Evolutionary conservation across 2,888 invertebrate genomes (phyloP).

Genomic region (Tachina grossa): DNA sequence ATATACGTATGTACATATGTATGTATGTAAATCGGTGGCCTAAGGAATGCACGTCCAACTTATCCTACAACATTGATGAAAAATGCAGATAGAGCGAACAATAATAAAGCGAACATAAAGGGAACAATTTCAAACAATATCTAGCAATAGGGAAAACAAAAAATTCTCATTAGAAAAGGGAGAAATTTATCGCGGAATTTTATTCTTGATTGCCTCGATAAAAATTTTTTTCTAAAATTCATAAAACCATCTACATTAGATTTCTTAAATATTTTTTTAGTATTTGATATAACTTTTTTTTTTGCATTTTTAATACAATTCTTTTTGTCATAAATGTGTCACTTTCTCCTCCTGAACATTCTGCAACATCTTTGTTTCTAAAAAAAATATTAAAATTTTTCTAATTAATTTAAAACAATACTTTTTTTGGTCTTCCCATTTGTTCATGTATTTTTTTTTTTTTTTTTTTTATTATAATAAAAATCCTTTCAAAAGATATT

Average conservation of each 20-base stretch:
- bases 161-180: no score
- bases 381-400: not conserved
- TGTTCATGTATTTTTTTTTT: no score
- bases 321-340: no score
- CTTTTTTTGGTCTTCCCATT: conserved; percentile 41
- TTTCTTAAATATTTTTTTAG: not conserved
- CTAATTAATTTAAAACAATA: conserved; percentile 36
- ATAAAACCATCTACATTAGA: not conserved
- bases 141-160: no score
- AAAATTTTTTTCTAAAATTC: not conserved
- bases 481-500: conserved; percentile 40
- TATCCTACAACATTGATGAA: not conserved
- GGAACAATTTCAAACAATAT: no score
- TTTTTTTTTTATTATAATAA: conserved; percentile 5
- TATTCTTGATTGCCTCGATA: no score
- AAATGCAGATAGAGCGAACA: not conserved
- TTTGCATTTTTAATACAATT: no score
- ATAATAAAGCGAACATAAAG: not conserved
- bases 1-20: no score
- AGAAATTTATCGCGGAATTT: no score
- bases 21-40: no score
- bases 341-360: conserved; percentile 8
- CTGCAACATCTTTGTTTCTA: conserved; percentile 17
- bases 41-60: no score
- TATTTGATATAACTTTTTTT: not conserved